Evolutionary conservation across 2,113 vertebrate genomes (phyloP).

Genomic region (Hyaena hyaena): DNA sequence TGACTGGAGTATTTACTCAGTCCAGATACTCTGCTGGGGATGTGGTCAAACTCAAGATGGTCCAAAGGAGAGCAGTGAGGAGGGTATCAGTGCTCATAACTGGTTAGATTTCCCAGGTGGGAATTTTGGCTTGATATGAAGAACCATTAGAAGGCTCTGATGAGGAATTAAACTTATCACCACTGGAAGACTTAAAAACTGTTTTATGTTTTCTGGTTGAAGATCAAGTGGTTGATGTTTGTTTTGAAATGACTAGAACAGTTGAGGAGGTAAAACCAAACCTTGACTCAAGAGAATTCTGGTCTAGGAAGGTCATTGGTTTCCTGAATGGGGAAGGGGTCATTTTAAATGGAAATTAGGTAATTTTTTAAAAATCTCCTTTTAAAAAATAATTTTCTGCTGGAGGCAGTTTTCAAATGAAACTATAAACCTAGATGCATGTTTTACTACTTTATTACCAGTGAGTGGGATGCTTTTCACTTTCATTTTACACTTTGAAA

Average conservation of each 20-base stretch:
- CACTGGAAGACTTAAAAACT: background rate
- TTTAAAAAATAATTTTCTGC: constrained; percentile 63
- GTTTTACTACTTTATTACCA: constrained; percentile 68
- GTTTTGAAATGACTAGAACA: constrained; percentile 43
- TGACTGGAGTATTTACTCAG: background rate
- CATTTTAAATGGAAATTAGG: constrained; percentile 68
- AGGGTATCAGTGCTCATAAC: background rate
- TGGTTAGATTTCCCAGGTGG: background rate
- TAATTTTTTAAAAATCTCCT: constrained; percentile 33
- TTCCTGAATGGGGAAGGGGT: constrained; percentile 40
- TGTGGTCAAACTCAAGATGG: background rate
- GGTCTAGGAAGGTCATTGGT: background rate
- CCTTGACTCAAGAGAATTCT: constrained; percentile 68
- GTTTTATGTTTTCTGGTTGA: constrained; percentile 50
- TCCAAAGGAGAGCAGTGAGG: background rate
- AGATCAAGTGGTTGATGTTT: constrained; percentile 10
- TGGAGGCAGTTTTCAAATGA: constrained; percentile 63
- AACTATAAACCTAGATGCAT: constrained; percentile 56
- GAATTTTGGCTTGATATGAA: background rate
- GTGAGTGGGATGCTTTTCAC: constrained; percentile 51
- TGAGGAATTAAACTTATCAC: background rate
- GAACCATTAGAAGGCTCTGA: background rate
- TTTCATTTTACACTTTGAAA: constrained; percentile 73
- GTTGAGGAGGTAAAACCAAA: constrained; percentile 21
- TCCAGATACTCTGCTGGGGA: background rate